These are phyloP conservation scores for Rhaphigaster nebulosa DNA, from an alignment of 2,888 invertebrate genomes.

Conservation along the genomic window DNA sequence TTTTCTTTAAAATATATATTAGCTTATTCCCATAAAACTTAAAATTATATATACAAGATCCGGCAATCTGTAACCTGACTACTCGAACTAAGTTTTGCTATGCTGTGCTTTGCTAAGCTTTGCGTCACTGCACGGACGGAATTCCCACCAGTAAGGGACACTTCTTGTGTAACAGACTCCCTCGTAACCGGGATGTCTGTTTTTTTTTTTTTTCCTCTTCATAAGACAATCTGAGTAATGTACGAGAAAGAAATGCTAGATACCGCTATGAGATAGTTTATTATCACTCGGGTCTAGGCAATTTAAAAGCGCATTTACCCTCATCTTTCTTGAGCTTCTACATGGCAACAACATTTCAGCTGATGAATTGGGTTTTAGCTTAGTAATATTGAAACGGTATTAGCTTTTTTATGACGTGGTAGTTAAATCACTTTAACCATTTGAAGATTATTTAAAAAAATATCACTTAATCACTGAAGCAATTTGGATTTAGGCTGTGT, in stretches of 20 bases:
- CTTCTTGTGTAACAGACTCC: constrained; percentile 12
- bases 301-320: constrained; percentile 18
- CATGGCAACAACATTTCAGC: not conserved
- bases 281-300: not conserved
- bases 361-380: constrained; percentile 26
- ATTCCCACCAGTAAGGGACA: constrained; percentile 20
- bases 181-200: constrained; percentile 4
- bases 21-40: too few relatives aligned
- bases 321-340: not conserved
- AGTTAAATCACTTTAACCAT: not conserved
- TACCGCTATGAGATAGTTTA: constrained; percentile 27
- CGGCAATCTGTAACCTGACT: not conserved
- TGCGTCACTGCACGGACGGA: constrained; percentile 8
- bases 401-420: not conserved
- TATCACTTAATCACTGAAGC: not conserved
- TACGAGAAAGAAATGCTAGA: not conserved
- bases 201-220: not conserved
- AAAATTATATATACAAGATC: too few relatives aligned
- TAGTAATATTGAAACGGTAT: not conserved
- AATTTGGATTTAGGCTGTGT: too few relatives aligned
- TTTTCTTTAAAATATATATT: too few relatives aligned
- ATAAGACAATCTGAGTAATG: constrained; percentile 21
- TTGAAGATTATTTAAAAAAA: not conserved
- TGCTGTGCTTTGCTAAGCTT: not conserved
- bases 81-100: not conserved